Evolutionary conservation across 2,888 invertebrate species (phyloP), one percentile per base, ranked within the genome.

Genomic region (Lacanobia oleracea): DNA sequence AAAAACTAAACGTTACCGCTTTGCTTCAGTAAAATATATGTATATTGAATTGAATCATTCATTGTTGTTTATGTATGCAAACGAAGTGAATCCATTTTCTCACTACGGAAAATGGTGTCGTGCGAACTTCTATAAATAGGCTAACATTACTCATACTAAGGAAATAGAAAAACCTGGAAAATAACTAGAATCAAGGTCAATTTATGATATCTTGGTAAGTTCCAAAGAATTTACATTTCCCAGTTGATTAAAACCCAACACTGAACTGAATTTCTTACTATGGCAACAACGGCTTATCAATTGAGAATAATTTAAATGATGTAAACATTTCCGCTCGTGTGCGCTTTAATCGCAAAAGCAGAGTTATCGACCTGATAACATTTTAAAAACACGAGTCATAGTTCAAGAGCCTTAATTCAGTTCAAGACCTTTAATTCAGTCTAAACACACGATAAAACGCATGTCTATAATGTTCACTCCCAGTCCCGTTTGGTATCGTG

Each of bases 261-360:
- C 14, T 27, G 10, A 50, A 56, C 7, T 48, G 10, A 23, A 48
- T 37, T 53, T 59, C 18, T 72, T 60, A 54, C 12, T n/a, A 62
- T 21, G 1, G 23, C 14, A 64, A 45, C 76, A 56, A 54, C 23
- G 3, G 7, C 48, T 79, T 79, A 73, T 77, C 79, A 79, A 59
- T 62, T 56, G 23, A 8, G 56, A 53, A 33, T 80, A 61, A 75
- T 64, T 51, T 56, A 48, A 75, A 74, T 50, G 4, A 43, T n/a
- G 60, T 56, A 60, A 80, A 64, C n/a, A 75, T 68, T 79, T 77
- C 40, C 76, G 56, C 81, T 65, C 64, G 61, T 65, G 76, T 76
- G 43, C 5, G 12, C 43, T 69, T 68, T 75, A 53, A 56, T 75
- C 33, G 51, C 12, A 21, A 69, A 56, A 64, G 9, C n/a, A n/a